Base-by-base conservation (phyloP, 2,888 invertebrate species). In the Cerceris ruficornis region DNA sequence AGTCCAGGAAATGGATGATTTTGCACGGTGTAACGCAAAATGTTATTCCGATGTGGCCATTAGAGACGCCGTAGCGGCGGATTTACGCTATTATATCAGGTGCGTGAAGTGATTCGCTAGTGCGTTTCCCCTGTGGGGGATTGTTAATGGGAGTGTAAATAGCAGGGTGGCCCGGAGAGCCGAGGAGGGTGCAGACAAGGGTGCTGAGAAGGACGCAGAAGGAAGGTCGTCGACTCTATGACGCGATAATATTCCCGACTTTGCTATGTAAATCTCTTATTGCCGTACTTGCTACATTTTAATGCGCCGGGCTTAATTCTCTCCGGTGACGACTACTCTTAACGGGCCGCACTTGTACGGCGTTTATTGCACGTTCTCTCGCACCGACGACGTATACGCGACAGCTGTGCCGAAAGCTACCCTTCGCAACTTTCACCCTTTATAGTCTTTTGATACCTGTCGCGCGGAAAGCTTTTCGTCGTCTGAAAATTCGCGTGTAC, bases 231-330 rank as follows among this genome's bases (percentile, higher is more conserved):
- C 57, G 57, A 50, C 65, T 50, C 43, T 46, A 46, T 55, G 65
- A 65, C 68, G 66, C 61, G 73, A 65, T 81, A 75, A 79, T 76
- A 79, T 17, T 69, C 28, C 64, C 39, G 70, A 73, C 70, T 73
- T 66, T 65, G 69, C 73, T 61, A 79, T 79, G 79, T 76, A 81
- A 79, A 79, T 80, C 79, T 80, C 68, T 80, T 74, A 76, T 76
- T 66, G 73, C 70, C 62, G 55, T 43, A 62, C 59, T 54, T 59
- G 67, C 28, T 42, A 58, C 62, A 62, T 79, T 73, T 75, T 79
- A 70, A 75, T 65, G 67, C 28, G 11, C 49, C 17, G 62, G 57
- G 66, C 72, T 81, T 81, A 79, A 81, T 70, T 81, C 72, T 39
- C 43, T 49, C 15, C 13, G 55, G 41, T 17, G 14, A n/a, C 54